Percentiles rank a stretch among this genome's conserved stretches.
Conservation (phyloP, 2,797 vertebrate species). For the Chaunax sp. region DNA sequence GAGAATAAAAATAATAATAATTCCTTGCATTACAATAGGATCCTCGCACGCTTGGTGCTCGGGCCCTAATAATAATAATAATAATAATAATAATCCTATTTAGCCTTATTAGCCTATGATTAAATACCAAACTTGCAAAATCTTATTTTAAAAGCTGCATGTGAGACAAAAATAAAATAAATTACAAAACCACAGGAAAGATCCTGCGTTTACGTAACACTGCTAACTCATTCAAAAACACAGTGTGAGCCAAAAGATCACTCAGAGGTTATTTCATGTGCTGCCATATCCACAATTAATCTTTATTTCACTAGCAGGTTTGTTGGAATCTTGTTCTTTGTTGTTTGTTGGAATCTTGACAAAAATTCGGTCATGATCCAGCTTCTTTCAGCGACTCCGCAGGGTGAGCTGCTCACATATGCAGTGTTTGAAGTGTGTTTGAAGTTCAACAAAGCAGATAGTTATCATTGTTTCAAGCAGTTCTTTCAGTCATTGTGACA, state of each 20-base stretch:
- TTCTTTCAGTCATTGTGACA: conserved; percentile 48
- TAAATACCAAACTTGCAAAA: too few relatives aligned
- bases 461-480: conserved; percentile 41
- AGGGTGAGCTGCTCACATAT: background rate
- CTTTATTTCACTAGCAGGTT: conserved; percentile 4
- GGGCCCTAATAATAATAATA: too few relatives aligned
- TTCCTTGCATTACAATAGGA: too few relatives aligned
- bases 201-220: conserved; percentile 1
- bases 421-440: conserved; percentile 9
- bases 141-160: background rate
- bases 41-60: too few relatives aligned
- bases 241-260: conserved; percentile 1
- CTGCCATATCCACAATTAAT: conserved; percentile 7
- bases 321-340: background rate
- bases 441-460: conserved; percentile 19
- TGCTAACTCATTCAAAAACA: conserved; percentile 19
- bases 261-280: conserved; percentile 1
- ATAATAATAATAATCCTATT: too few relatives aligned
- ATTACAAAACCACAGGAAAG: conserved; percentile 1
- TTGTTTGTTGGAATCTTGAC: too few relatives aligned
- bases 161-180: background rate
- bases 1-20: too few relatives aligned
- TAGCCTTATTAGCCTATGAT: too few relatives aligned
- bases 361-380: conserved; percentile 2
- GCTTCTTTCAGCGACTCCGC: background rate